Conservation (phyloP, 2,888 invertebrate genomes). For the Cryptocheilus praepositus region DNA sequence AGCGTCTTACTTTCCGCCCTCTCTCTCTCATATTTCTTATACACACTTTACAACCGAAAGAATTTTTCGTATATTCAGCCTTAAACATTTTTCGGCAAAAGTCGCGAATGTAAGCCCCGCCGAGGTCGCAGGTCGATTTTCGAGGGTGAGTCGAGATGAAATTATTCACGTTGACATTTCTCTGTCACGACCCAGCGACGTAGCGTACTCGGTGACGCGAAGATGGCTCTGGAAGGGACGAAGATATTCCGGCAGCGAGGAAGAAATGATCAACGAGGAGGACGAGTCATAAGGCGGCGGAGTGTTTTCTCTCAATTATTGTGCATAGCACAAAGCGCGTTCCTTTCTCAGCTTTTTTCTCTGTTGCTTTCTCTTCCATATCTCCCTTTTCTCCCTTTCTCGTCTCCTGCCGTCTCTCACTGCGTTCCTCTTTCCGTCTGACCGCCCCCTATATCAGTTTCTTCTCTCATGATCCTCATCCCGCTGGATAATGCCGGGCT, state of each 20-base stretch:
- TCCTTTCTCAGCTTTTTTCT: constrained; percentile 38
- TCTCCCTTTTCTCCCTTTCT: constrained; percentile 32
- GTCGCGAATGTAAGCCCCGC: too few relatives aligned
- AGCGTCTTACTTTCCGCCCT: too few relatives aligned
- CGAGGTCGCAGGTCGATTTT: too few relatives aligned
- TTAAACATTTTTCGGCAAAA: too few relatives aligned
- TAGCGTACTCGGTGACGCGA: constrained; percentile 15
- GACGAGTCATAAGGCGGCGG: constrained; percentile 53
- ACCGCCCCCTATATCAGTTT: constrained; percentile 48
- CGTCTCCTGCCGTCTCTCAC: constrained; percentile 23
- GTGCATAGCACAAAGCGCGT: constrained; percentile 58
- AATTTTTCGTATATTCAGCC: too few relatives aligned
- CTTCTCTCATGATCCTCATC: constrained; percentile 47
- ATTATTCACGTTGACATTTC: constrained; percentile 20
- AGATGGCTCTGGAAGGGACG: constrained; percentile 23
- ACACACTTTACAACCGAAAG: too few relatives aligned
- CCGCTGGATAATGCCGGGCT: constrained; percentile 51
- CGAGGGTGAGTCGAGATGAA: constrained; percentile 3
- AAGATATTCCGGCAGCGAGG: constrained; percentile 36
- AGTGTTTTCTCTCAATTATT: constrained; percentile 61
- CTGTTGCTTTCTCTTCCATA: constrained; percentile 9
- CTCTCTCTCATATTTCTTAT: too few relatives aligned
- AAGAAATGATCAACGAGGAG: constrained; percentile 55
- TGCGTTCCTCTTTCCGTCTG: constrained; percentile 26
- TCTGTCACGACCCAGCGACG: constrained; percentile 15